These are phyloP conservation scores for Drosophila conformis DNA, from an alignment of 2,888 invertebrate species.

Conservation along the genomic window DNA sequence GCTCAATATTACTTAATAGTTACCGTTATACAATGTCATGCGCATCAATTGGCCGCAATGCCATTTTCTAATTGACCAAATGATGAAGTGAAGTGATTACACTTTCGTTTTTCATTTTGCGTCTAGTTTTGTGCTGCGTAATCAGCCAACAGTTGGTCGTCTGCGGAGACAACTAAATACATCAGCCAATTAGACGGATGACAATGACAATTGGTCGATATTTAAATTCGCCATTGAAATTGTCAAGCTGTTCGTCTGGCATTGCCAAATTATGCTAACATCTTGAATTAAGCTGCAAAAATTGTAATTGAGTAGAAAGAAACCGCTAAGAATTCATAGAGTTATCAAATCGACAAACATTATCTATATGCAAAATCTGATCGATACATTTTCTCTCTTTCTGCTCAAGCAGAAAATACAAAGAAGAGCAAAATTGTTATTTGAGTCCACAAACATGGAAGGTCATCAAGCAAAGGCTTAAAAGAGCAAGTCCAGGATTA, in stretches of 20 bases:
- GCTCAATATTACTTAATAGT: constrained; percentile 56
- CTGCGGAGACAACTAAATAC: constrained; percentile 17
- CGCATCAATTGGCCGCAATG: constrained; percentile 65
- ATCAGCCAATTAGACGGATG: constrained; percentile 37
- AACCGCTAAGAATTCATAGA: background rate
- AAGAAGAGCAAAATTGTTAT: background rate
- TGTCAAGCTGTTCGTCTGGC: background rate
- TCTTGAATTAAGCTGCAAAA: background rate
- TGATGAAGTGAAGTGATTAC: constrained; percentile 52
- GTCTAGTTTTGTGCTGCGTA: constrained; percentile 52
- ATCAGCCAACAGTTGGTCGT: constrained; percentile 42
- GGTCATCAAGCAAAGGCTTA: background rate
- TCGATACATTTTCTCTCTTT: background rate
- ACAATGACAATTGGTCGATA: constrained; percentile 10
- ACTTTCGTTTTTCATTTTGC: constrained; percentile 58
- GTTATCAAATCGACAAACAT: background rate
- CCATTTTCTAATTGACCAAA: constrained; percentile 44
- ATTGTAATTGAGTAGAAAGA: background rate
- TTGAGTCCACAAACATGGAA: background rate
- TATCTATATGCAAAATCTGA: background rate
- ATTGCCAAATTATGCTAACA: background rate
- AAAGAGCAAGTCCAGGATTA: background rate
- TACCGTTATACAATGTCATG: constrained; percentile 73
- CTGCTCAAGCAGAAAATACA: background rate
- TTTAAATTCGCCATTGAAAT: constrained; percentile 25